Base-by-base conservation (phyloP, 64 coral and sea anemone species). In the Orbicella faveolata region DNA sequence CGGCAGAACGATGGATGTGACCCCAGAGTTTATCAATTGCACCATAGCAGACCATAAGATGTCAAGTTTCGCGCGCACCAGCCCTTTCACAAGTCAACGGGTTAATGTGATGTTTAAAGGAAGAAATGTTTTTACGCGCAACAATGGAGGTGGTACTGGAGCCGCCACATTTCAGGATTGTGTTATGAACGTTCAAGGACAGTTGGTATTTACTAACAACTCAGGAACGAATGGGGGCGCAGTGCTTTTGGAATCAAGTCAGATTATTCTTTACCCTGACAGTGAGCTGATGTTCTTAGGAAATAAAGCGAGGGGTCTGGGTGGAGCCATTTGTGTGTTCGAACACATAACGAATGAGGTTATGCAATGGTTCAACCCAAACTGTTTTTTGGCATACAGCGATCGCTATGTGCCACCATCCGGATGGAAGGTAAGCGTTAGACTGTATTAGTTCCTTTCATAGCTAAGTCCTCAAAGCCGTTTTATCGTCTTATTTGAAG, bases 31-130 rank as follows among this genome's bases (percentile, higher is more conserved):
- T 25, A 70, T 88, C 18, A 89, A 94, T 36, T 96, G 95, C 35
- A 92, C n/a, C 6, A 61, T 96, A 8, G 73, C 51, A 19, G n/a
- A 88, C 7, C 70, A 79, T n/a, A 20, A 72, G 4, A 72, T 85
- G 65, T 23, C 69, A 78, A 74, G 76, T 79, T 2, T 80, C 54
- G 61, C 61, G 17, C 83, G 73, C 35, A 73, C 87, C 6, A 89
- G 80, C 17, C 92, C 95, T 14, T 87, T 96, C 16, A 96, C 95
- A n/a, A 84, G 88, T 37, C 95, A 96, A 6, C 75, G 92, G 44
- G 79, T 94, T 52, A 87, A 91, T 35, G 9, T 96, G 15, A 74
- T 48, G 48, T 93, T 94, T 34, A 61, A 25, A 20, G 95, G 95
- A 52, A 67, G 75, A 37, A 96, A 93, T 74, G 53, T 90, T 23